A percentile compares a stretch with the other conserved stretches of the same genome.
Conservation (phyloP, 2,113 vertebrate species). For the Aphyosemion australe region DNA sequence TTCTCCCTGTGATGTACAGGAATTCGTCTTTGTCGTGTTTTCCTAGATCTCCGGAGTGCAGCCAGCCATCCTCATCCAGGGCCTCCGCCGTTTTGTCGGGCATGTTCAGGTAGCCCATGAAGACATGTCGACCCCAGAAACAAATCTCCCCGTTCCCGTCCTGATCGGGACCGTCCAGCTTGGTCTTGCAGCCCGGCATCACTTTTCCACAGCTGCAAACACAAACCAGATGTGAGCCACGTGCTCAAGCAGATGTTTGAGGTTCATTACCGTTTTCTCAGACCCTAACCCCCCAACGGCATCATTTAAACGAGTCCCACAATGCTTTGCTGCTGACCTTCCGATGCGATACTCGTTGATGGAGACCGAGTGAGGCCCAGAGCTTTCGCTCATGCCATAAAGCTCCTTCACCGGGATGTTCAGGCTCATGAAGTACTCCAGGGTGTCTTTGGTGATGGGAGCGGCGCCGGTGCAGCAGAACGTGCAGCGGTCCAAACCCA, state of each 20-base stretch:
- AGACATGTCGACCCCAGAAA: constrained; percentile 83
- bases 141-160: constrained; percentile 81
- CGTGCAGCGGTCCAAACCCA: constrained; percentile 80
- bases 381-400: constrained; percentile 82
- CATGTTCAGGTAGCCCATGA: constrained; percentile 84
- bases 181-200: constrained; percentile 72
- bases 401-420: constrained; percentile 75
- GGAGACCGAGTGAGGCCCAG: constrained; percentile 74
- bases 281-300: too few relatives aligned
- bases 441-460: constrained; percentile 77
- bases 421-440: constrained; percentile 85
- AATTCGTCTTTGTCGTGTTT: constrained; percentile 64
- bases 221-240: constrained; percentile 1
- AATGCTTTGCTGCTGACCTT: constrained; percentile 66
- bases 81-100: constrained; percentile 75
- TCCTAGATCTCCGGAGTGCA: constrained; percentile 82
- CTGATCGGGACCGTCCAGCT: constrained; percentile 71
- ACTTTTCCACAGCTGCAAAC: constrained; percentile 77
- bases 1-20: constrained; percentile 83
- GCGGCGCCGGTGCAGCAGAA: constrained; percentile 73
- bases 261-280: too few relatives aligned
- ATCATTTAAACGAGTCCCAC: neutral
- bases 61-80: constrained; percentile 79
- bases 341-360: constrained; percentile 40
- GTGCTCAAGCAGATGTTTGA: neutral